Percentiles rank a stretch among this genome's conserved stretches.
Conservation (phyloP, 1,140 invertebrate species). For the Drosophila quadrilineata region DNA sequence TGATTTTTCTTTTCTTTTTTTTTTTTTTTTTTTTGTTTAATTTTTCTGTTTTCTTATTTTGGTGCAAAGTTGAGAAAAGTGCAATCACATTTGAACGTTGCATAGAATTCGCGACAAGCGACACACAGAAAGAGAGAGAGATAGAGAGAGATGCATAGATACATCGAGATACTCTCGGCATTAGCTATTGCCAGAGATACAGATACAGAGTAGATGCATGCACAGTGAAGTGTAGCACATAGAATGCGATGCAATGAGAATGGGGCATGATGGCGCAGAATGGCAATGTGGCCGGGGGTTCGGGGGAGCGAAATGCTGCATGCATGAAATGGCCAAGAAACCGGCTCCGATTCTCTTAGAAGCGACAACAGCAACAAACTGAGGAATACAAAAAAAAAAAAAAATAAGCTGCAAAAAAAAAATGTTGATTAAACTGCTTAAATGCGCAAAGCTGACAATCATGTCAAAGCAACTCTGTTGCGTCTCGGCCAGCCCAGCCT, state of each 20-base stretch:
- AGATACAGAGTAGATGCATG: slow-evolving; percentile 28
- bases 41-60: slow-evolving; percentile 23
- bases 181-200: slow-evolving; percentile 21
- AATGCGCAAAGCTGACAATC: slow-evolving; percentile 77
- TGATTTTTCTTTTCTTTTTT: slow-evolving; percentile 18
- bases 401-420: too few species aligned
- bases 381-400: slow-evolving; percentile 25
- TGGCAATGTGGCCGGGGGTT: neutral
- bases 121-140: neutral
- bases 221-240: slow-evolving; percentile 41
- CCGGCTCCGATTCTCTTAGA: slow-evolving; percentile 40
- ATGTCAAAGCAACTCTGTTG: slow-evolving; percentile 69
- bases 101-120: slow-evolving; percentile 33
- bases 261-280: neutral
- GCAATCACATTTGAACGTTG: slow-evolving; percentile 48
- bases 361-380: slow-evolving; percentile 14
- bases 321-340: slow-evolving; percentile 50
- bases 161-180: slow-evolving; percentile 26
- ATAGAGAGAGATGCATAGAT: slow-evolving; percentile 5
- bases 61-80: slow-evolving; percentile 46
- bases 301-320: slow-evolving; percentile 1
- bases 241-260: slow-evolving; percentile 23
- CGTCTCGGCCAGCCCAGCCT: too few species aligned
- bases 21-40: slow-evolving; percentile 14
- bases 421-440: slow-evolving; percentile 76